These are phyloP conservation scores for Stictonetta naevosa DNA, from an alignment of 2,113 vertebrate species.

Conservation along the genomic window DNA sequence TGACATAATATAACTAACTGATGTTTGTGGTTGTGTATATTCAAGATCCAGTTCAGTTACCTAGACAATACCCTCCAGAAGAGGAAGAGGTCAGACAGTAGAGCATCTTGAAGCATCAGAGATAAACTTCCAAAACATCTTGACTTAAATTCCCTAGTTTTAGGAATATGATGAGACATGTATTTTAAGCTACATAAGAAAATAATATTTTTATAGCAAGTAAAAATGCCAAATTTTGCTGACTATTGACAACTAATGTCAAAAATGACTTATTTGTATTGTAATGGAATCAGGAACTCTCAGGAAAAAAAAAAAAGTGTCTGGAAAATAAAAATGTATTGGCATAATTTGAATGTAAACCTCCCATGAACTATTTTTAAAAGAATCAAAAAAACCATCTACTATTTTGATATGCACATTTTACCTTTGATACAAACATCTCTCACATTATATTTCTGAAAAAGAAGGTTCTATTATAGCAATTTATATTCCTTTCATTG, in stretches of 20 bases:
- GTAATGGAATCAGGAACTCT: background rate
- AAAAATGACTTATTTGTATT: background rate
- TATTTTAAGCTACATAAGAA: background rate
- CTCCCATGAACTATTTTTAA: background rate
- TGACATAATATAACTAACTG: background rate
- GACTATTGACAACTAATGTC: too few species aligned
- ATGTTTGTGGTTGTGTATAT: background rate
- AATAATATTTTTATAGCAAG: background rate
- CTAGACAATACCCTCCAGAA: background rate
- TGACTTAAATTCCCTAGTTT: background rate
- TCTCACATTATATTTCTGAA: slow-evolving; percentile 19
- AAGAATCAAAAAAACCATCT: background rate
- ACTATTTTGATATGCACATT: background rate
- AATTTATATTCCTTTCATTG: background rate
- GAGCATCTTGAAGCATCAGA: background rate
- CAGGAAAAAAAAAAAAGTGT: background rate
- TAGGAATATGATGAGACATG: background rate
- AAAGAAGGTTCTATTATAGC: background rate
- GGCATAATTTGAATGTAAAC: background rate
- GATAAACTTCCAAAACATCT: background rate
- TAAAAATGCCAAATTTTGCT: background rate
- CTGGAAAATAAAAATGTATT: background rate
- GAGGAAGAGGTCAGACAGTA: background rate
- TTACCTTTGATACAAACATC: slow-evolving; percentile 13
- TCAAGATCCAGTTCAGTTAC: background rate